Evolutionary conservation across 1,140 invertebrate genomes (phyloP).

Genomic region (Diorhabda elongata): DNA sequence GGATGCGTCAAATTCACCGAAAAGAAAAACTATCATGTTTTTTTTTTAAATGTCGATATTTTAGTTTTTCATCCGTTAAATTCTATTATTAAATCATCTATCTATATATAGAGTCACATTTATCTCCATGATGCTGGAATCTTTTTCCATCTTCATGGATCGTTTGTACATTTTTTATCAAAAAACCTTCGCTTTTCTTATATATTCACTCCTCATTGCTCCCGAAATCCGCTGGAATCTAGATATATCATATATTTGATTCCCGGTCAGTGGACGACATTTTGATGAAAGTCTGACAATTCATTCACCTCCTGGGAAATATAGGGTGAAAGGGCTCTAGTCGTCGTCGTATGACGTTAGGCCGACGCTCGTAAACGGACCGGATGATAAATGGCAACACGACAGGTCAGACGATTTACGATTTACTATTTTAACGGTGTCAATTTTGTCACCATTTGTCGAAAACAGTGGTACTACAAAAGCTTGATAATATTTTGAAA

Average conservation of each 20-base stretch:
- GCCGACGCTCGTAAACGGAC: background rate
- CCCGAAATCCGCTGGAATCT: background rate
- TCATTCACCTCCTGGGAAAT: background rate
- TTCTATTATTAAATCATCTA: no score
- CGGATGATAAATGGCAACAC: background rate
- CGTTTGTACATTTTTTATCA: background rate
- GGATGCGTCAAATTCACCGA: no score
- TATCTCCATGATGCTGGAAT: background rate
- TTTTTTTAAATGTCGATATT: no score
- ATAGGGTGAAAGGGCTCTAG: background rate
- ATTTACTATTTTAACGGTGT: background rate
- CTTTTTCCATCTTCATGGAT: background rate
- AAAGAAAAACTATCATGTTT: no score
- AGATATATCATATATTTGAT: slow-evolving; percentile 1
- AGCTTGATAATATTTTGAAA: no score
- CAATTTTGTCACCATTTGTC: background rate
- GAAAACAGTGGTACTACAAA: no score
- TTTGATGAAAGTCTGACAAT: background rate
- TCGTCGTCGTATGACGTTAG: background rate
- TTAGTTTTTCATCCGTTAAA: no score
- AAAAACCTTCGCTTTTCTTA: background rate
- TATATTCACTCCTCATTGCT: slow-evolving; percentile 1
- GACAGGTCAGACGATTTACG: background rate
- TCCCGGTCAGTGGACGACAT: background rate
- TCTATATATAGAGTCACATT: no score